Percentiles rank a stretch among this genome's conserved stretches.
phyloP scores from a whole-genome alignment of 2,113 vertebrate genomes.

The Tympanuchus pallidicinctus region DNA sequence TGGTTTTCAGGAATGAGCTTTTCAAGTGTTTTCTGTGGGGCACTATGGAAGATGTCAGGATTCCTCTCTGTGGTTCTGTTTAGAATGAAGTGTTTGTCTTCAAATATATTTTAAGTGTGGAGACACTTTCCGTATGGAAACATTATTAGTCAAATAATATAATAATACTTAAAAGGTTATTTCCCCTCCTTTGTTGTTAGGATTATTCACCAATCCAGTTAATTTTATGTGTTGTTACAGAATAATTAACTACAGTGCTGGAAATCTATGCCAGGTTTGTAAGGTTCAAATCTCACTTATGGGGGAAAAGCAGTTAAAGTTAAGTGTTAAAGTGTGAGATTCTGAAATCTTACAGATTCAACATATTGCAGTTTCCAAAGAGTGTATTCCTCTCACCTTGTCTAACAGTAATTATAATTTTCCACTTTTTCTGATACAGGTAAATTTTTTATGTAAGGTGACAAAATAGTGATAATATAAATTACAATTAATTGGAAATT shows the following conservation, averaged over 20 bases:
- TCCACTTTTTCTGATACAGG: neutral
- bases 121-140: conserved; percentile 15
- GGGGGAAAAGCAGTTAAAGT: neutral
- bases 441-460: neutral
- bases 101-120: neutral
- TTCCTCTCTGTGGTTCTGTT: conserved; percentile 16
- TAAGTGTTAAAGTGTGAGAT: neutral
- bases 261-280: neutral
- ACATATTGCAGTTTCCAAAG: neutral
- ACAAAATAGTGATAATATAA: neutral
- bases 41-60: neutral
- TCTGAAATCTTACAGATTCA: neutral
- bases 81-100: conserved; percentile 30
- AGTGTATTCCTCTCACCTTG: neutral
- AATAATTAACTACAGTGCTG: conserved; percentile 22
- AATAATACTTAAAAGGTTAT: neutral
- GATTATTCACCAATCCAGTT: neutral
- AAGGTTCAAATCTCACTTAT: neutral
- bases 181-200: neutral
- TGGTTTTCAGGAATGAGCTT: conserved; percentile 47
- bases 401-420: neutral
- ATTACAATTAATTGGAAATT: neutral
- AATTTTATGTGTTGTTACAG: conserved; percentile 8
- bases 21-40: conserved; percentile 27
- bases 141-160: neutral